These are phyloP conservation scores for Aspidiotus rigidus DNA, from an alignment of 2,888 invertebrate genomes.

Conservation along the genomic window DNA sequence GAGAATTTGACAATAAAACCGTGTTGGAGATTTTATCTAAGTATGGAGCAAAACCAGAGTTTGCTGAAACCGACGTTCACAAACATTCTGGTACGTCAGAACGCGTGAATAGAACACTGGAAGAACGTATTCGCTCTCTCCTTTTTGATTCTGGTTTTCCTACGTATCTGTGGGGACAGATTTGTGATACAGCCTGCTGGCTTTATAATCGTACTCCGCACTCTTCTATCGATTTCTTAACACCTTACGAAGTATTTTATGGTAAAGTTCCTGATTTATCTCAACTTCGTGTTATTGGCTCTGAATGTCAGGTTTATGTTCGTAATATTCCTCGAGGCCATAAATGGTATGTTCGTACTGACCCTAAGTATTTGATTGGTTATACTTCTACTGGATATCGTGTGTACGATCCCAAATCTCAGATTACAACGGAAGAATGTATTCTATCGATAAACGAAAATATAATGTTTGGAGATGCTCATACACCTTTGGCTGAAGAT, in stretches of 20 bases:
- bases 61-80: no score
- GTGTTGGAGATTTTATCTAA: no score
- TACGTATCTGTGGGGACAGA: no score
- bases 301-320: neutral
- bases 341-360: neutral
- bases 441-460: neutral
- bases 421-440: neutral
- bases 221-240: neutral
- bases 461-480: neutral
- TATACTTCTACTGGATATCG: constrained; percentile 2
- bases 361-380: neutral
- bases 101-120: no score
- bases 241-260: constrained; percentile 3
- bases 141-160: no score
- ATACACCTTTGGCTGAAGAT: neutral
- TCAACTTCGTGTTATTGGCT: neutral
- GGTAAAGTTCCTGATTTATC: constrained; percentile 7
- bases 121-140: no score
- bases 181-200: no score
- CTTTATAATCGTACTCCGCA: constrained; percentile 1
- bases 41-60: no score
- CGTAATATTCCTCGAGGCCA: neutral
- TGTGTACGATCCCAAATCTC: constrained; percentile 2
- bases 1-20: no score
- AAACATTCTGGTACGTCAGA: no score